Evolutionary conservation across 2,888 invertebrate genomes (phyloP), one percentile per base, ranked within the genome.

Genomic region (Cheilosia vernalis): DNA sequence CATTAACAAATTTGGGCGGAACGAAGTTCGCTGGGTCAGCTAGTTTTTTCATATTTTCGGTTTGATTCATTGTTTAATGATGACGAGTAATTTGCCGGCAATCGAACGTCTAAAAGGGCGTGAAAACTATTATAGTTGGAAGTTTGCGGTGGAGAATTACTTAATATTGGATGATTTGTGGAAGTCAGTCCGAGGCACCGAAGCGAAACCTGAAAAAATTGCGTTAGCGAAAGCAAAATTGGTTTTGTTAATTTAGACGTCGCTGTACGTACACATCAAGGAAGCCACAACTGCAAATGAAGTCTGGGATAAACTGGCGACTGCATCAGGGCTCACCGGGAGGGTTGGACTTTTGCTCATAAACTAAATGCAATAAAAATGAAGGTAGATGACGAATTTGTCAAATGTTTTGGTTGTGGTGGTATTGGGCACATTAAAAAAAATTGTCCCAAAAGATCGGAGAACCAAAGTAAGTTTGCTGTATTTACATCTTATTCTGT

Each of bases 391-490:
- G 21, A 21, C 21, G 21, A 21, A 37, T 10, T n/a, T 19, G 33
- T 56, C 9, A 56, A 56, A 33, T 56, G 56, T 56, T 56, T 37
- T 56, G 56, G 37, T 33, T 56, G 33, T 17, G 56, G 37, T 56
- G 56, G 19, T 19, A 2, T 19, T 2, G 56, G 19, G 17, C 37
- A 56, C 3, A 37, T 56, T 19, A 51, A 51, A 51, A 51, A 51
- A 51, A 6, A 51, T 51, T 51, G 51, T 51, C 51, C 51, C 4
- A 56, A 33, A 30, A 56, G 0, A 7, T 56, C 30, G 37, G 19
- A 56, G 13, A 9, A 56, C 5, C 33, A 56, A 37, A 37, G 56
- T 9, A 56, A 56, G 13, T 56, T 37, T 30, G 2, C 33, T n/a
- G 4, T 33, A 1, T 37, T 19, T 19, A 21, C 56, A 17, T 56